Evolutionary conservation across 2,113 vertebrate species (phyloP), one percentile per base, ranked within the genome.

Genomic region (Xiphorhynchus elegans): DNA sequence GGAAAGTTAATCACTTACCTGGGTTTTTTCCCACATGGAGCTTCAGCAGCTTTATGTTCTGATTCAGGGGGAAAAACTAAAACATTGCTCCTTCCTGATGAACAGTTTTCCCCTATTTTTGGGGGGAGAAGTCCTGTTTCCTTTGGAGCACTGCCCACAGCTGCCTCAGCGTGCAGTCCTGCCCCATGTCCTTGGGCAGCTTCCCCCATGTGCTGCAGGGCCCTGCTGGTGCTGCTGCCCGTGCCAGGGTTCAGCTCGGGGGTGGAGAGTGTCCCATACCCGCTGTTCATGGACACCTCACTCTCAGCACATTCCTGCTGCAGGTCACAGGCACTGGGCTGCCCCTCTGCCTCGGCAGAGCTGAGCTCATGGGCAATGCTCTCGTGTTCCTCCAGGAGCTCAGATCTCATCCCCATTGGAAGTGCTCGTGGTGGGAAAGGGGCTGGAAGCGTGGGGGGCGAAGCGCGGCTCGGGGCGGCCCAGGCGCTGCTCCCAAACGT

Each of bases 211-310:
- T 26, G 72, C 50, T 91, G 95, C 6, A 87, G 75, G 86, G 68
- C 69, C 46, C 91, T 17, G 7, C 10, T 18, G 37, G 11, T 2
- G 72, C 72, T 77, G 15, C 73, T 13, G 5, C 84, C 24, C 92
- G 92, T 96, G 72, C 23, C 33, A 17, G 92, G 81, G 49, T 89
- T 97, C 18, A 97, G 93, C 25, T 98, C 98, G 3, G 98, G 97
- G 28, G 97, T n/a, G 29, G 98, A 98, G 24, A 98, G 97, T 2
- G 98, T 99, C 12, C 98, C 98, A 47, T 99, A 99, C 0, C 99
- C 99, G 2, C 99, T 99, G 95, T 97, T 99, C 96, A 98, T 79
- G 0, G 98, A 98, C 52, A 95, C 95, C 4, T 98, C 98, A 15
- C 98, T 97, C 6, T 89, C 92, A 31, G 29, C 97, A 49, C 97